Evolutionary conservation across 2,113 vertebrate species (phyloP).

Genomic region (Pelusios castaneus): DNA sequence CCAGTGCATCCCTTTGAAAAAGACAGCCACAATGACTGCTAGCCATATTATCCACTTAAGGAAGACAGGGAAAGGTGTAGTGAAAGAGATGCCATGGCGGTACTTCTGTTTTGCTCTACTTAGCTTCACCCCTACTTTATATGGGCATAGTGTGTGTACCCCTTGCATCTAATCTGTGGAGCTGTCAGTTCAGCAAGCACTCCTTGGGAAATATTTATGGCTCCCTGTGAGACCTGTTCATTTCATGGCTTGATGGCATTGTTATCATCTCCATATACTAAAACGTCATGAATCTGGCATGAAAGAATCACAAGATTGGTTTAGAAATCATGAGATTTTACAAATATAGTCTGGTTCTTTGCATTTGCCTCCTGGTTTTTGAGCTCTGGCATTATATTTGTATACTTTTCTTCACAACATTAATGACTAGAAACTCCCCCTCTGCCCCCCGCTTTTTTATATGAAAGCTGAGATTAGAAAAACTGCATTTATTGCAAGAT

Average conservation of each 20-base stretch:
- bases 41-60: not conserved
- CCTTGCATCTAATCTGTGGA: too few species aligned
- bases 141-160: too few species aligned
- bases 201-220: not conserved
- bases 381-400: not conserved
- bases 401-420: not conserved
- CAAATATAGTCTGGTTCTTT: not conserved
- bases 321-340: too few species aligned
- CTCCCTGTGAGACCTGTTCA: not conserved
- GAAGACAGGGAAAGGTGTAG: not conserved
- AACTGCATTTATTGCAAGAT: not conserved
- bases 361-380: not conserved
- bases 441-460: not conserved
- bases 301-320: too few species aligned
- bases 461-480: not conserved
- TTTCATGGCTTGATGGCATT: too few species aligned
- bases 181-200: too few species aligned
- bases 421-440: not conserved
- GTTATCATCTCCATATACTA: too few species aligned
- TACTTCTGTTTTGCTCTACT: not conserved
- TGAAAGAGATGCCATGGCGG: not conserved
- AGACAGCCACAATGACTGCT: accelerated
- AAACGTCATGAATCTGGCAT: too few species aligned
- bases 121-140: too few species aligned
- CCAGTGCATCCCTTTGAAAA: not conserved